Base-by-base conservation (phyloP, 2,113 vertebrate species). In the Carettochelys insculpta region DNA sequence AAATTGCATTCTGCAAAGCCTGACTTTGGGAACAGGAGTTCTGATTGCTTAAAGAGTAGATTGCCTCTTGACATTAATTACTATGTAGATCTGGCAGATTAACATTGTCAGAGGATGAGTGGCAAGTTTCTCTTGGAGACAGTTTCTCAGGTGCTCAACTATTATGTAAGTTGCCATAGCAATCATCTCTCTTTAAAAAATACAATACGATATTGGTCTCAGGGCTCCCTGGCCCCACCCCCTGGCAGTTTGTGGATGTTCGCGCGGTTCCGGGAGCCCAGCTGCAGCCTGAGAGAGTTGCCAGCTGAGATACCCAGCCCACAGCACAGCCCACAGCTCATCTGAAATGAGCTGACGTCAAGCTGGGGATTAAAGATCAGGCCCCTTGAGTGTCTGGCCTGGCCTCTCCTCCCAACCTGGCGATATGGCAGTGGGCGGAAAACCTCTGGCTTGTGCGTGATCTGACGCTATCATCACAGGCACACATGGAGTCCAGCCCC, bases 1-100 rank as follows among this genome's bases (percentile, higher is more conserved):
- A 50, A 77, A 52, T 19, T 58, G 86, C 96, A 77, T 92, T 48
- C 89, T 92, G 91, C 4, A 0, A 58, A 92, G 89, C 7, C 83
- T 94, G 96, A 91, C 92, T 94, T 87, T 52, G 71, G 78, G 96
- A 89, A 68, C 61, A 78, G 65, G 65, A 95, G 82, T 90, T 81
- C 94, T 96, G 96, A 96, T 97, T 97, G 96, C 97, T 95, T 89
- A 53, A 93, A 83, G 73, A 47, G 85, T 92, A 95, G 94, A 96
- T 95, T 96, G 96, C 97, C 96, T 97, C 96, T 96, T 97, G 97
- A 96, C 97, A 96, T 97, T 97, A 97, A 97, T 96, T 97, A 96
- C 94, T 95, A 96, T 96, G 95, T 96, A 97, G 96, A 96, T 94
- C 95, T n/a, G 0, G 89, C 91, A 97, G 96, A 97, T 97, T 93